Conservation (phyloP, 2,888 invertebrate species). For the Cheilosia soror region DNA sequence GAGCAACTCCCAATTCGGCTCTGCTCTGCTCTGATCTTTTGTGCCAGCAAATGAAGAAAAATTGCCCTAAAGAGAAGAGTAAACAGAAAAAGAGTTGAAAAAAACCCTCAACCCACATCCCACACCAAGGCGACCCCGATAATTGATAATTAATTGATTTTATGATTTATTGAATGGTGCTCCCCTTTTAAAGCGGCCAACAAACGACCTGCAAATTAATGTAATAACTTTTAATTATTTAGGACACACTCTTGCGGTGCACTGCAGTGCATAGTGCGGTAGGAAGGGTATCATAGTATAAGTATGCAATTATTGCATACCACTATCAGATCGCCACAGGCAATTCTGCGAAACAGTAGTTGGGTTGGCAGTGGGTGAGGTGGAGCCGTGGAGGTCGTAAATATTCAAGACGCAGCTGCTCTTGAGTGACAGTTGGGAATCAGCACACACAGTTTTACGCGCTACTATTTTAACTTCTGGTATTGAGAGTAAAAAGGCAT, state of each 20-base stretch:
- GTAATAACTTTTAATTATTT: constrained; percentile 74
- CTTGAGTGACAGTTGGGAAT: too few relatives aligned
- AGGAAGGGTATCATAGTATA: constrained; percentile 27
- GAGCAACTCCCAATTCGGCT: not conserved
- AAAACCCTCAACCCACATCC: not conserved
- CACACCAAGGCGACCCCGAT: constrained; percentile 57
- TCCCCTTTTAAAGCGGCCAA: constrained; percentile 46
- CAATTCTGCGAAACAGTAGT: constrained; percentile 2
- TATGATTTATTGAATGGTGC: constrained; percentile 70
- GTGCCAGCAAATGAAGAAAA: constrained; percentile 68
- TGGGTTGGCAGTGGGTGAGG: not conserved
- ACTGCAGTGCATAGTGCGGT: constrained; percentile 40
- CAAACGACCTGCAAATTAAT: constrained; percentile 64
- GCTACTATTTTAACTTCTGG: too few relatives aligned
- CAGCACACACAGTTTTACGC: too few relatives aligned
- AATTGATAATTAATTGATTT: constrained; percentile 76
- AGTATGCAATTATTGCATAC: not conserved
- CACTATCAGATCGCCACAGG: constrained; percentile 5
- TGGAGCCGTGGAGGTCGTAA: not conserved
- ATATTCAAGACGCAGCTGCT: too few relatives aligned
- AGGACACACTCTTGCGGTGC: constrained; percentile 51
- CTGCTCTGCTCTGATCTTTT: constrained; percentile 9
- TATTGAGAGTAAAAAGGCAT: too few relatives aligned
- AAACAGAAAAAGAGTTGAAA: constrained; percentile 9
- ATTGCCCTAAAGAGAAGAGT: constrained; percentile 48